Evolutionary conservation across 2,113 vertebrate genomes (phyloP), one percentile per base, ranked within the genome.

Genomic region (Ptyas mucosa): DNA sequence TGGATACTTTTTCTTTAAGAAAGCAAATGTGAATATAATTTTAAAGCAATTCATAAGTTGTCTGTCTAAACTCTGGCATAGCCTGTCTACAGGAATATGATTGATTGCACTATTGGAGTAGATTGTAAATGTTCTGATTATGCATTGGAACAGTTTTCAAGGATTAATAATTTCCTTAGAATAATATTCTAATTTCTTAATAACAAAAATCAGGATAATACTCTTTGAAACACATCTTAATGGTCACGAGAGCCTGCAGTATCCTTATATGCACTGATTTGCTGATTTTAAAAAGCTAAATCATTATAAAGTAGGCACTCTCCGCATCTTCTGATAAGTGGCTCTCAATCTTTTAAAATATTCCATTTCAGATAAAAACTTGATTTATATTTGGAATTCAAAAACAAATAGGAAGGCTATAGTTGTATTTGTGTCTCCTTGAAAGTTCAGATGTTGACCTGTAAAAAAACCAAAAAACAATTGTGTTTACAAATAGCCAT

Each of bases 251-350:
- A 85, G 88, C 46, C 88, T 86, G 34, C 91, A 90, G 23, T 95
- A 23, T 89, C 9, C 91, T 94, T 91, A 0, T 91, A 87, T 26
- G 54, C n/a, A 49, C 89, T 52, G 58, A 91, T 95, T 69, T 95
- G 90, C 94, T 94, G n/a, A 89, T 95, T 96, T 95, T 92, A 89
- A 61, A 54, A 53, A 92, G 88, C 43, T 95, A 90, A 94, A 93
- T 94, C 86, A 89, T 24, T 49, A 87, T 92, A 20, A 81, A 96
- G 85, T 90, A 91, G 91, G 93, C 95, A 20, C 87, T 61, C 90
- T 61, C n/a, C 85, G 54, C 92, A 6, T 93, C 93, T 93, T 91
- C 26, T 92, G 91, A 10, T 81, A 95, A 94, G 90, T 86, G 95
- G 90, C 49, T 94, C 94, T 93, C 52, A 61, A 91, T 91, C 90